Percentiles rank a stretch among this genome's conserved stretches.
These are phyloP conservation scores for Philereme transversata DNA, from an alignment of 2,888 invertebrate species.

Conservation along the genomic window DNA sequence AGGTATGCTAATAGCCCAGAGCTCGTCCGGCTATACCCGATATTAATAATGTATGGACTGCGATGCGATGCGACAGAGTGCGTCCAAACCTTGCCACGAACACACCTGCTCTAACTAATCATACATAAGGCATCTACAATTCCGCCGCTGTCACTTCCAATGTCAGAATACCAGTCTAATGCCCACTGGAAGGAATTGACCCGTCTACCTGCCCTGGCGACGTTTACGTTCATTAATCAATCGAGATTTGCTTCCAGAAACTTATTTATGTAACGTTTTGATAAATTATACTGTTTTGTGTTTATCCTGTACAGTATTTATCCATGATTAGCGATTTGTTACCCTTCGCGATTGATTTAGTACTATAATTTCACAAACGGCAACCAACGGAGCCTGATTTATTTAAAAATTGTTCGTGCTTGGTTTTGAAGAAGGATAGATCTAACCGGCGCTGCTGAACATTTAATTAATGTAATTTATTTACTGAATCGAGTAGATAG, in stretches of 20 bases:
- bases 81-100: conserved; percentile 33
- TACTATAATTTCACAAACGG: background rate
- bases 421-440: conserved; percentile 12
- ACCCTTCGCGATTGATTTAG: conserved; percentile 22
- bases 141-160: conserved; percentile 13
- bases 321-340: conserved; percentile 30
- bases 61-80: conserved; percentile 40
- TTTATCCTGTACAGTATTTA: conserved; percentile 23
- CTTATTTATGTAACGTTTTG: conserved; percentile 32
- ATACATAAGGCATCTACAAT: conserved; percentile 31
- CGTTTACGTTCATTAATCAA: conserved; percentile 31
- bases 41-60: conserved; percentile 60
- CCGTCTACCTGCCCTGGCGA: conserved; percentile 22
- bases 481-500: conserved; percentile 55
- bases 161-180: conserved; percentile 17
- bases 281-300: conserved; percentile 28
- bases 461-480: conserved; percentile 58
- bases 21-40: conserved; percentile 38
- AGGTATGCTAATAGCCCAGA: conserved; percentile 48
- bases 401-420: background rate
- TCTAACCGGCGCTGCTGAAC: conserved; percentile 13
- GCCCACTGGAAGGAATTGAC: conserved; percentile 12
- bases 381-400: background rate
- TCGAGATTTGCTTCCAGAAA: conserved; percentile 31
- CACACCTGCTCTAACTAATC: conserved; percentile 31